A percentile compares a stretch with the other conserved stretches of the same genome.
Conservation (phyloP, 2,113 vertebrate species). For the Oreochromis aureus region DNA sequence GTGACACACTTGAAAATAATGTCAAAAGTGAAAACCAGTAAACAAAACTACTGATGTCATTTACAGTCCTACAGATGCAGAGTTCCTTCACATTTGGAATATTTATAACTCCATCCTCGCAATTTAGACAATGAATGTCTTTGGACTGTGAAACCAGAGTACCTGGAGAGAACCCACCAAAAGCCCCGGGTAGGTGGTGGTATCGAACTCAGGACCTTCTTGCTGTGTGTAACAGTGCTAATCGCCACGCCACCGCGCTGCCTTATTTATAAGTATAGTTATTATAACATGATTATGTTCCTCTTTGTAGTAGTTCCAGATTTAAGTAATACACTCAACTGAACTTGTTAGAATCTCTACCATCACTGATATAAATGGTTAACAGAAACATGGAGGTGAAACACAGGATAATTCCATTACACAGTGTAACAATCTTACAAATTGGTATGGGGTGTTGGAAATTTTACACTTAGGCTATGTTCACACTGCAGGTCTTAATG, state of each 20-base stretch:
- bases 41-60: background rate
- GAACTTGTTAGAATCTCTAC: background rate
- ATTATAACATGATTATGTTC: background rate
- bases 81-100: background rate
- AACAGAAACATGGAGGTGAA: background rate
- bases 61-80: background rate
- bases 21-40: background rate
- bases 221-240: background rate
- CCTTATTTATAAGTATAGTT: background rate
- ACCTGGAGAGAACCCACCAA: background rate
- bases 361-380: background rate
- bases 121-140: background rate
- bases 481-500: too few relatives aligned
- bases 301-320: background rate
- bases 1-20: background rate
- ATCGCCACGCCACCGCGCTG: background rate
- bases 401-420: background rate
- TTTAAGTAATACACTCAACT: background rate
- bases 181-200: background rate
- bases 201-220: background rate
- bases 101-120: background rate
- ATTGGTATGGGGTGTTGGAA: background rate
- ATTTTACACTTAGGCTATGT: background rate
- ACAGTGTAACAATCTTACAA: rapidly evolving
- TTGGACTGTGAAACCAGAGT: background rate